Evolutionary conservation across 2,113 vertebrate genomes (phyloP).

Genomic region (Plectropomus leopardus): DNA sequence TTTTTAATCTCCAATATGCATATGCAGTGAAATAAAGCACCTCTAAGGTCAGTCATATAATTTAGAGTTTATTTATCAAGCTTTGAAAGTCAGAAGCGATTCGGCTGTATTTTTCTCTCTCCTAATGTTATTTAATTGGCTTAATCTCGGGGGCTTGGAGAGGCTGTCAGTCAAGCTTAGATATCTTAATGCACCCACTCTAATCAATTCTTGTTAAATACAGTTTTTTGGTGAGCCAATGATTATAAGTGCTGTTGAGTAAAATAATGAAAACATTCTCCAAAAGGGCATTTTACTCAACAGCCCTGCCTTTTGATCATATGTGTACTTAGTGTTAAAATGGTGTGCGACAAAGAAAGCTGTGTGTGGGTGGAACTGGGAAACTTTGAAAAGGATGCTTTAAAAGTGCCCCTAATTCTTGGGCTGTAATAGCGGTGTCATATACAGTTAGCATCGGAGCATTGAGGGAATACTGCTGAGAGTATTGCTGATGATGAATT

Average conservation of each 20-base stretch:
- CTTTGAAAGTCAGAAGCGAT: slow-evolving; percentile 78
- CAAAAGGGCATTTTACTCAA: background rate
- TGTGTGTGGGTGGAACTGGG: background rate
- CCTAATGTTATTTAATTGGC: slow-evolving; percentile 79
- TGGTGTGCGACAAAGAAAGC: background rate
- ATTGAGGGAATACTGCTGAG: background rate
- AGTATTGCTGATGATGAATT: background rate
- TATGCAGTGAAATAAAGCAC: slow-evolving; percentile 78
- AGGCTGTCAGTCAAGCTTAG: slow-evolving; percentile 82
- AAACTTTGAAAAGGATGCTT: background rate
- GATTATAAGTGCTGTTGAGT: slow-evolving; percentile 27
- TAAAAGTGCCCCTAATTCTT: background rate
- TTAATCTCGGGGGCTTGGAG: slow-evolving; percentile 72
- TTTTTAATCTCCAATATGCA: slow-evolving; percentile 83
- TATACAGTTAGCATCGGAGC: background rate
- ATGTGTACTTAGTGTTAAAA: background rate
- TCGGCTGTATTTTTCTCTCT: slow-evolving; percentile 58
- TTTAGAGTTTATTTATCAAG: slow-evolving; percentile 83
- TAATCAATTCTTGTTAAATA: slow-evolving; percentile 64
- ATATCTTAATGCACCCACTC: slow-evolving; percentile 71
- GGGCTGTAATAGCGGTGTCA: background rate
- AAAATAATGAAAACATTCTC: slow-evolving; percentile 14
- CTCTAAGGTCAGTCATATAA: slow-evolving; percentile 82
- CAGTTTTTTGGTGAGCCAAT: slow-evolving; percentile 51
- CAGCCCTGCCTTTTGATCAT: background rate